Evolutionary conservation across 2,888 invertebrate species (phyloP).

Genomic region (Petrolisthes manimaculis): DNA sequence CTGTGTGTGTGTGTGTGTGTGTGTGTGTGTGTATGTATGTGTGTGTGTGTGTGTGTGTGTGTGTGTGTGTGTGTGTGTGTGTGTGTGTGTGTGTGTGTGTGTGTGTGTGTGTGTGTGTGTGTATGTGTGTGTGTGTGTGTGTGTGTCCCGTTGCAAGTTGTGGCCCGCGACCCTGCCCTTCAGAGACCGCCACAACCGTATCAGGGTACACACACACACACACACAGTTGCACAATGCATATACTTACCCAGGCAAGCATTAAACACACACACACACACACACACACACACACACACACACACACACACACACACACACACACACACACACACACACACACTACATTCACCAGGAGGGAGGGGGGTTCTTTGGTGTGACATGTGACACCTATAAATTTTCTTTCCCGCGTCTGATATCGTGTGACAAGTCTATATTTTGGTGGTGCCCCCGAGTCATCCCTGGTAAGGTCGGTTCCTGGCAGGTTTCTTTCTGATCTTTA

Average conservation of each 20-base stretch:
- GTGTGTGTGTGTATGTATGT: not conserved
- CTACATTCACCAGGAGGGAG: not conserved
- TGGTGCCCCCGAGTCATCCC: no score
- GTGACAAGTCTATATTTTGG: no score
- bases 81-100: conserved; percentile 1
- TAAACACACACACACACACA: not conserved
- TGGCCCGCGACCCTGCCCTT: not conserved
- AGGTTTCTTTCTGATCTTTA: no score
- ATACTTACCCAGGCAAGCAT: not conserved
- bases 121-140: not conserved
- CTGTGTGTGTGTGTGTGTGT: conserved; percentile 2
- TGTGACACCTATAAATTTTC: no score
- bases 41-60: not conserved
- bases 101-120: conserved; percentile 3
- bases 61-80: not conserved
- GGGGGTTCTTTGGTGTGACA: no score
- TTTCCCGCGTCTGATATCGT: no score
- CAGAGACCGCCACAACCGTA: not conserved
- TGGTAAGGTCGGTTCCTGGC: no score
- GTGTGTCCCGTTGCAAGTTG: not conserved
- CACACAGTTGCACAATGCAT: not conserved
- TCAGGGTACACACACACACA: not conserved
- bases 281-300: not conserved
- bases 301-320: not conserved
- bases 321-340: not conserved